Evolutionary conservation across 2,797 vertebrate genomes (phyloP).

Genomic region (Kryptopterus vitreolus): DNA sequence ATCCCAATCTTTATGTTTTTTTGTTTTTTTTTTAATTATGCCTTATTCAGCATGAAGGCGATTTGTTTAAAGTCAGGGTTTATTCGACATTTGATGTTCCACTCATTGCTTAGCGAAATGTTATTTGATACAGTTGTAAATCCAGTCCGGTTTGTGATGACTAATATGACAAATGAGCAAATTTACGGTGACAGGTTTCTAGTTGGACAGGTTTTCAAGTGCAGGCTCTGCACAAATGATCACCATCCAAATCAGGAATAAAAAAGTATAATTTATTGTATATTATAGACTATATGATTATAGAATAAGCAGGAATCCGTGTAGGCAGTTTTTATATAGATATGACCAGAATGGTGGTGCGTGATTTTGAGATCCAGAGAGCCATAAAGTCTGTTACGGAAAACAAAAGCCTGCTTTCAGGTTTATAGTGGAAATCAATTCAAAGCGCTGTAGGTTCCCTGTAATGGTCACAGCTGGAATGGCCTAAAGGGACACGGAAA

Average conservation of each 20-base stretch:
- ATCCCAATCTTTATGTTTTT: neutral
- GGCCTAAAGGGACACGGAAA: constrained; percentile 42
- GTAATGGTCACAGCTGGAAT: constrained; percentile 32
- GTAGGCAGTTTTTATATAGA: neutral
- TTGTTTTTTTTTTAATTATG: neutral
- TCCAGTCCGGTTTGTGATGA: constrained; percentile 55
- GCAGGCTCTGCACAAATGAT: constrained; percentile 3
- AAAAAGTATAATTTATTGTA: too few species aligned
- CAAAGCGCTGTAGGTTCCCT: constrained; percentile 24
- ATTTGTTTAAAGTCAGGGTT: neutral
- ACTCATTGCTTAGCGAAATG: constrained; percentile 33
- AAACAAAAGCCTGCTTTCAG: constrained; percentile 68
- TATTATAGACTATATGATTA: neutral
- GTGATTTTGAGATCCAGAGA: constrained; percentile 49
- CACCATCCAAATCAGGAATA: neutral
- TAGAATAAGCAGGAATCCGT: neutral
- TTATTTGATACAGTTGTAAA: constrained; percentile 62
- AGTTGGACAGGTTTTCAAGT: constrained; percentile 64
- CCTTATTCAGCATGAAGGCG: neutral
- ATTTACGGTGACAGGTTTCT: constrained; percentile 42
- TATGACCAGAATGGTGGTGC: constrained; percentile 34
- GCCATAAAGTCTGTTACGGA: constrained; percentile 62
- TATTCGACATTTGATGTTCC: neutral
- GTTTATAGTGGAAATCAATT: constrained; percentile 65
- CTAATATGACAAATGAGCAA: constrained; percentile 40